Percentiles rank a stretch among this genome's conserved stretches.
phyloP scores from a whole-genome alignment of 1,140 invertebrate genomes.

The Solen grandis region DNA sequence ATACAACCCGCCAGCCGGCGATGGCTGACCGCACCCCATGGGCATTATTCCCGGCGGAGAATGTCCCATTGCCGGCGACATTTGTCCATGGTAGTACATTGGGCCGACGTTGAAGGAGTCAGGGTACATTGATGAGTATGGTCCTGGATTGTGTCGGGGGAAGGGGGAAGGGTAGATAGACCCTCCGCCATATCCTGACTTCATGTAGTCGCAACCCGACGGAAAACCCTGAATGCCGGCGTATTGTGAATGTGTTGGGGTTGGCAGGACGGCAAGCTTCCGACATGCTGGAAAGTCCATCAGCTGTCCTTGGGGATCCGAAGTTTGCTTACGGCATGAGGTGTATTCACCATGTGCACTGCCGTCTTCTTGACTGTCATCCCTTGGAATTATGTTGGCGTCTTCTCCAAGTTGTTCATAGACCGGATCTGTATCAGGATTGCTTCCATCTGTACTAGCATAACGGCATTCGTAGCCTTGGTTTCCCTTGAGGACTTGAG shows the following conservation, averaged over 20 bases:
- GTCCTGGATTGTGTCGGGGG: slow-evolving; percentile 24
- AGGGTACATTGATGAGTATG: slow-evolving; percentile 28
- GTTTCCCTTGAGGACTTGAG: background rate
- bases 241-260: background rate
- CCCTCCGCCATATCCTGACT: slow-evolving; percentile 9
- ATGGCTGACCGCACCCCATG: slow-evolving; percentile 25
- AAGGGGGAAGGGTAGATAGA: slow-evolving; percentile 27
- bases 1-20: slow-evolving; percentile 27
- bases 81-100: slow-evolving; percentile 44
- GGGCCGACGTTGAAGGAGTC: slow-evolving; percentile 21
- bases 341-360: background rate
- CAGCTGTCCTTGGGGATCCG: background rate
- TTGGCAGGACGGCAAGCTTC: slow-evolving; percentile 8
- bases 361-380: background rate
- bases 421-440: slow-evolving; percentile 16
- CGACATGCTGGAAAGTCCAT: slow-evolving; percentile 22
- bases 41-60: slow-evolving; percentile 45
- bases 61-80: slow-evolving; percentile 46
- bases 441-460: slow-evolving; percentile 2
- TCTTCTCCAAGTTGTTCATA: slow-evolving; percentile 42
- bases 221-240: background rate
- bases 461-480: slow-evolving; percentile 33
- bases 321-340: background rate
- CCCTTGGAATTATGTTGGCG: background rate
- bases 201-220: slow-evolving; percentile 12